Conservation (phyloP, 2,888 invertebrate species). For the Standfussiana lucernea region DNA sequence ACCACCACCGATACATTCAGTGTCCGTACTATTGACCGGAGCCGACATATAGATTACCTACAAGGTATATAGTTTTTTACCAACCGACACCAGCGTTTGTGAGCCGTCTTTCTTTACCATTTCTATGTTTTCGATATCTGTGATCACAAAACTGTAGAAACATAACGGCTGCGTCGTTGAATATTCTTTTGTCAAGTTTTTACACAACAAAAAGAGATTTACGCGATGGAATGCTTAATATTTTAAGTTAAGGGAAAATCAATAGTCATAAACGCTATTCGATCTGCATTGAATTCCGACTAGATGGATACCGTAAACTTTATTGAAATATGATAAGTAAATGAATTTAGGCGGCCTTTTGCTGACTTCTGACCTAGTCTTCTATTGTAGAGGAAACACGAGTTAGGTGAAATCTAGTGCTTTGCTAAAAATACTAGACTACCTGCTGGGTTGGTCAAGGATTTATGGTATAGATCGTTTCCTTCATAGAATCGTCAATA, state of each 20-base stretch:
- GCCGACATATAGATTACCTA: too few relatives aligned
- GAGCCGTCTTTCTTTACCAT: not conserved
- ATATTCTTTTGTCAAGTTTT: conserved; percentile 63
- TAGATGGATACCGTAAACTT: not conserved
- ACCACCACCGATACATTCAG: too few relatives aligned
- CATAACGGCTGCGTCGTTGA: conserved; percentile 52
- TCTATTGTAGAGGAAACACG: not conserved
- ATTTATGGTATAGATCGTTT: not conserved
- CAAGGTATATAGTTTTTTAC: too few relatives aligned
- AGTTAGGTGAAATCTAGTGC: not conserved
- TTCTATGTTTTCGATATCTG: conserved; percentile 11
- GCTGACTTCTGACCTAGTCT: not conserved
- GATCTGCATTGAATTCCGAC: conserved; percentile 33
- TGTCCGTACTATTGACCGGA: too few relatives aligned
- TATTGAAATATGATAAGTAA: not conserved
- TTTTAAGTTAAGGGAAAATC: conserved; percentile 42
- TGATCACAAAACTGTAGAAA: conserved; percentile 36
- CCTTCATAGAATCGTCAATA: not conserved
- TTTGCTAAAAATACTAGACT: not conserved
- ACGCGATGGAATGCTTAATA: conserved; percentile 56
- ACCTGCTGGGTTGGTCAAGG: not conserved
- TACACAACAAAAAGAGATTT: conserved; percentile 52
- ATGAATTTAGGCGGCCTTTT: not conserved
- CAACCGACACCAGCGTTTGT: too few relatives aligned
- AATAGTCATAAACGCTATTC: conserved; percentile 54